A percentile compares a stretch with the other conserved stretches of the same genome.
Evolutionary conservation across 1,140 invertebrate species (phyloP).

Genomic region (Drosophila orosa): DNA sequence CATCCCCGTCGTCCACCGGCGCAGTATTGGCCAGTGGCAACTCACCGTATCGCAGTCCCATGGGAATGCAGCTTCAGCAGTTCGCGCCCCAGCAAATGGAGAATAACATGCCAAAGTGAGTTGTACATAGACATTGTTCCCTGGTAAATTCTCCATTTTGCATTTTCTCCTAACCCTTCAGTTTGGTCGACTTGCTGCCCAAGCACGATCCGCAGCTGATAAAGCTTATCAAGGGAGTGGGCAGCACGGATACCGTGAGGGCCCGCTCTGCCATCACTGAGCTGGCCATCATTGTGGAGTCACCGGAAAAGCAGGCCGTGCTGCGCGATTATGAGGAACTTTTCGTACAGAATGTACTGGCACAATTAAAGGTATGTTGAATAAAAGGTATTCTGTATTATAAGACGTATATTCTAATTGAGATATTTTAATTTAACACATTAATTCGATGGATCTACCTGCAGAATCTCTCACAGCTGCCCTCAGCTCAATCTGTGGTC

Average conservation of each 20-base stretch:
- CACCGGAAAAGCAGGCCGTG: slow-evolving; percentile 82
- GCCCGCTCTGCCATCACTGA: slow-evolving; percentile 81
- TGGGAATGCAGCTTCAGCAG: slow-evolving; percentile 53
- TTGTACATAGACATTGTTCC: not conserved
- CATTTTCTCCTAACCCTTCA: slow-evolving; percentile 17
- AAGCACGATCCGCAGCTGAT: slow-evolving; percentile 82
- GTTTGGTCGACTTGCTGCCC: slow-evolving; percentile 76
- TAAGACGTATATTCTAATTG: not conserved
- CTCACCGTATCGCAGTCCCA: slow-evolving; percentile 73
- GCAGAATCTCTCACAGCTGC: slow-evolving; percentile 88
- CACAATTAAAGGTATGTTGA: slow-evolving; percentile 74
- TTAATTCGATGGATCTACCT: slow-evolving; percentile 38
- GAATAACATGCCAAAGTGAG: slow-evolving; percentile 69
- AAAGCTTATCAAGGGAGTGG: slow-evolving; percentile 75
- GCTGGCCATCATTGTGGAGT: slow-evolving; percentile 76
- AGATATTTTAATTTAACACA: not conserved
- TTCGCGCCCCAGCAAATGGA: slow-evolving; percentile 44
- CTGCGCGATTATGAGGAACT: slow-evolving; percentile 83
- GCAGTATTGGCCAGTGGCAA: slow-evolving; percentile 34
- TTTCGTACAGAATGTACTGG: slow-evolving; percentile 82
- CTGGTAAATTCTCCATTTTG: not conserved
- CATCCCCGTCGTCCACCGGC: slow-evolving; percentile 51
- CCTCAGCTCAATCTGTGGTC: slow-evolving; percentile 93
- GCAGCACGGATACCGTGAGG: slow-evolving; percentile 73
- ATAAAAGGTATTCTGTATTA: not conserved